These are phyloP conservation scores for Telmatherina bonti DNA, from an alignment of 2,797 vertebrate species.

Conservation along the genomic window DNA sequence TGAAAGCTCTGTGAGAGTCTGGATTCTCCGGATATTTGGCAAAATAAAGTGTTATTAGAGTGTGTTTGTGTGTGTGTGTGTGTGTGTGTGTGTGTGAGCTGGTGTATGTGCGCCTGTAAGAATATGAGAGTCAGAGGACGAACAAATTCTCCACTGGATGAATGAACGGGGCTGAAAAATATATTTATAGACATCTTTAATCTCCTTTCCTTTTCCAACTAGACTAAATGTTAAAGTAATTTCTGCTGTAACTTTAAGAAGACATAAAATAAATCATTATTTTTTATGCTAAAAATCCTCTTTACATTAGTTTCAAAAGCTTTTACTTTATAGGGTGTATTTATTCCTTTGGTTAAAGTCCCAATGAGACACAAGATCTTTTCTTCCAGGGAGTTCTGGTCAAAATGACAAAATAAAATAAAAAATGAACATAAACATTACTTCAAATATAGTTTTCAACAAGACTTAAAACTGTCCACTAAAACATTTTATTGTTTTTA, in stretches of 20 bases:
- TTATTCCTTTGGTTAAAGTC: too few species aligned
- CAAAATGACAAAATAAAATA: too few species aligned
- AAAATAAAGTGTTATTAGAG: slow-evolving; percentile 1
- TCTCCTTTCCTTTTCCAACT: neutral
- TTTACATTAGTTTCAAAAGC: neutral
- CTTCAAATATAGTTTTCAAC: too few species aligned
- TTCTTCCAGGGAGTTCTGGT: too few species aligned
- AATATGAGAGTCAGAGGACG: neutral
- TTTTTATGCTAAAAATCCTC: neutral
- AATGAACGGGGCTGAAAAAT: neutral
- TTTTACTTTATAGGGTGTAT: too few species aligned
- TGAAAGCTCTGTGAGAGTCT: slow-evolving; percentile 43
- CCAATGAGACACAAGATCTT: too few species aligned
- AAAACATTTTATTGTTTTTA: neutral
- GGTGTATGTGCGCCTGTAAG: neutral
- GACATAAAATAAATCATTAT: neutral
- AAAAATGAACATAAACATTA: too few species aligned
- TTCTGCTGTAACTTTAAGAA: neutral
- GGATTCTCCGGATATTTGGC: slow-evolving; percentile 17
- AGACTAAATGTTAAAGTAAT: neutral
- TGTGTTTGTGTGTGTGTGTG: too few species aligned
- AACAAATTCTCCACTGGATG: neutral
- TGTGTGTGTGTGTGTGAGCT: slow-evolving; percentile 12
- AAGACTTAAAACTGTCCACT: neutral
- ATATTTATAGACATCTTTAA: neutral